These are phyloP conservation scores for Bombus confusus DNA, from an alignment of 1,140 invertebrate genomes.

Conservation along the genomic window DNA sequence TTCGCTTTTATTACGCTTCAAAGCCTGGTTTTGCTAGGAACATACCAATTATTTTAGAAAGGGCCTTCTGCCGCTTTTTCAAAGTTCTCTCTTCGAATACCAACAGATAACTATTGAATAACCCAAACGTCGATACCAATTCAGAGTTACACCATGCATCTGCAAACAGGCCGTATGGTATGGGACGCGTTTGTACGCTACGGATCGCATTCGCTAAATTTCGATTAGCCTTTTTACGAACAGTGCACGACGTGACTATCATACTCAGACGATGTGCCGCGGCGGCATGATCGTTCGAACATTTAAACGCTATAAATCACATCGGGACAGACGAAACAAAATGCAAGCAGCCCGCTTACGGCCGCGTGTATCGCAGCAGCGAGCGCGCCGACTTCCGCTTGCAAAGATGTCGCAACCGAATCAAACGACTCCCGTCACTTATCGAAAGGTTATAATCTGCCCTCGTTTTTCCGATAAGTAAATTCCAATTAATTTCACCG, in stretches of 20 bases:
- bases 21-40: too few relatives aligned
- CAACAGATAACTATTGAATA: not conserved
- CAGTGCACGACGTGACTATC: constrained; percentile 22
- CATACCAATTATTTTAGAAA: not conserved
- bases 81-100: not conserved
- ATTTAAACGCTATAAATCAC: not conserved
- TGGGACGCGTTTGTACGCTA: not conserved
- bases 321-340: not conserved
- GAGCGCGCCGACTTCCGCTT: not conserved
- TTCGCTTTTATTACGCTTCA: too few relatives aligned
- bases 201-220: not conserved
- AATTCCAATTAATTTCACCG: constrained; percentile 2
- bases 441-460: not conserved
- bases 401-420: not conserved
- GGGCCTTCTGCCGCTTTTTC: not conserved
- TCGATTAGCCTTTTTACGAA: constrained; percentile 16
- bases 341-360: not conserved
- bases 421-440: not conserved
- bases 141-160: not conserved
- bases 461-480: not conserved
- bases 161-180: not conserved
- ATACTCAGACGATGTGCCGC: not conserved
- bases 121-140: not conserved
- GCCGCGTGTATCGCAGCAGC: not conserved
- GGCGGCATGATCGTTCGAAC: not conserved